A percentile compares a stretch with the other conserved stretches of the same genome.
These are phyloP conservation scores for Gobio occitaniae DNA, from an alignment of 2,797 vertebrate genomes.

Conservation along the genomic window DNA sequence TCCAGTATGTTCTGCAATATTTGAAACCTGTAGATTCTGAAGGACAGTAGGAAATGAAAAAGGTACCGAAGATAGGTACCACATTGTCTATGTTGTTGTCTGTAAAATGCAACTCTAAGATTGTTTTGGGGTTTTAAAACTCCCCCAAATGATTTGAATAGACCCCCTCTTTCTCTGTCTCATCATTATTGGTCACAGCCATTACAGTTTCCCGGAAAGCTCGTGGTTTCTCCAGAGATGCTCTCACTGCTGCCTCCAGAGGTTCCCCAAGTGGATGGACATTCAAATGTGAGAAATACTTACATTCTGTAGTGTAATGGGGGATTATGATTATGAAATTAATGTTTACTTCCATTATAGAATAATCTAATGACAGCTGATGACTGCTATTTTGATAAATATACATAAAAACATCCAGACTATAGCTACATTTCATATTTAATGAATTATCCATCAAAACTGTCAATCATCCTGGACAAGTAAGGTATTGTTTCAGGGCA, in stretches of 20 bases:
- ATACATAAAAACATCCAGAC: background rate
- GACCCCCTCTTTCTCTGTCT: too few relatives aligned
- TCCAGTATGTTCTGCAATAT: too few relatives aligned
- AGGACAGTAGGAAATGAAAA: too few relatives aligned
- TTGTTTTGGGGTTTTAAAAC: background rate
- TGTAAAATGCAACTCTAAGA: background rate
- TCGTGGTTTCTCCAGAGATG: background rate
- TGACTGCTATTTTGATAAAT: background rate
- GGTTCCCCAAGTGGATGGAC: background rate
- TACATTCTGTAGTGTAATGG: too few relatives aligned
- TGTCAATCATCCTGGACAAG: background rate
- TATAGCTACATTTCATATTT: background rate
- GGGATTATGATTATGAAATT: background rate
- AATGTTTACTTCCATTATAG: background rate
- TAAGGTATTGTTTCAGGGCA: too few relatives aligned
- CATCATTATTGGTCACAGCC: background rate
- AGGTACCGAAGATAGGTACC: too few relatives aligned
- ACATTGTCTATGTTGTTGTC: too few relatives aligned
- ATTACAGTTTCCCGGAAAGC: background rate
- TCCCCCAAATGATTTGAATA: background rate
- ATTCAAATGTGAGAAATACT: background rate
- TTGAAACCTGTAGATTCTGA: too few relatives aligned
- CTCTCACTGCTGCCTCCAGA: background rate
- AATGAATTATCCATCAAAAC: too few relatives aligned
- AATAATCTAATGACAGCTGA: background rate